A percentile compares a stretch with the other conserved stretches of the same genome.
These are phyloP conservation scores for Marasmarcha lunaedactyla DNA, from an alignment of 2,888 invertebrate genomes.

Conservation along the genomic window DNA sequence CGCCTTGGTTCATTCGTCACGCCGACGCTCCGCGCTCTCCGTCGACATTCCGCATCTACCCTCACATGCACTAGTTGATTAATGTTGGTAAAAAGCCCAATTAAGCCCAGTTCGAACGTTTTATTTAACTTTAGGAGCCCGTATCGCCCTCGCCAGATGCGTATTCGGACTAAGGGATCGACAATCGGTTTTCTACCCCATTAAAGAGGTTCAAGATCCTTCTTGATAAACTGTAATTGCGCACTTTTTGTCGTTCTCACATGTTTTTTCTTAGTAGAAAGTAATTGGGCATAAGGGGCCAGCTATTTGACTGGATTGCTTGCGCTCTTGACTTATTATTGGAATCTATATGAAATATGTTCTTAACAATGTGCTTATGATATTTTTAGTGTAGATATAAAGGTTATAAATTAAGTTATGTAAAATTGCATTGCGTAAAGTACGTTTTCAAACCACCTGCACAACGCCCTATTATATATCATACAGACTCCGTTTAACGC, in stretches of 20 bases:
- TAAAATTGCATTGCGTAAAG: no score
- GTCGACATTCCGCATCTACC: slow-evolving; percentile 49
- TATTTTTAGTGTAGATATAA: no score
- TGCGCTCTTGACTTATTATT: no score
- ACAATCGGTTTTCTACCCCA: slow-evolving; percentile 20
- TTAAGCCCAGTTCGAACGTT: slow-evolving; percentile 51
- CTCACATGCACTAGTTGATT: slow-evolving; percentile 55
- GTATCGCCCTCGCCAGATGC: slow-evolving; percentile 37
- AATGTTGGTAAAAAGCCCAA: slow-evolving; percentile 65
- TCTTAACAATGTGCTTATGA: no score
- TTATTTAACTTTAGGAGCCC: slow-evolving; percentile 43
- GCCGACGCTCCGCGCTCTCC: slow-evolving; percentile 31
- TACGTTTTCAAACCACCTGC: no score
- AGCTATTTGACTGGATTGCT: not conserved
- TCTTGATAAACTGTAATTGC: not conserved
- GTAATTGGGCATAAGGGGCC: not conserved
- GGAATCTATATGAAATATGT: no score
- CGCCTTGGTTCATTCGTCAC: slow-evolving; percentile 46
- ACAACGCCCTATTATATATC: no score
- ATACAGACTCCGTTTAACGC: no score
- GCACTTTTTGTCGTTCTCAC: not conserved
- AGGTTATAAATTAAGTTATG: no score
- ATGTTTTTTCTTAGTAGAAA: not conserved
- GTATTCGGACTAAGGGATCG: slow-evolving; percentile 14
- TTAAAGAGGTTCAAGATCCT: slow-evolving; percentile 19